A percentile compares a stretch with the other conserved stretches of the same genome.
These are phyloP conservation scores for Potamilus streckersoni DNA, from an alignment of 1,140 invertebrate species.

Conservation along the genomic window DNA sequence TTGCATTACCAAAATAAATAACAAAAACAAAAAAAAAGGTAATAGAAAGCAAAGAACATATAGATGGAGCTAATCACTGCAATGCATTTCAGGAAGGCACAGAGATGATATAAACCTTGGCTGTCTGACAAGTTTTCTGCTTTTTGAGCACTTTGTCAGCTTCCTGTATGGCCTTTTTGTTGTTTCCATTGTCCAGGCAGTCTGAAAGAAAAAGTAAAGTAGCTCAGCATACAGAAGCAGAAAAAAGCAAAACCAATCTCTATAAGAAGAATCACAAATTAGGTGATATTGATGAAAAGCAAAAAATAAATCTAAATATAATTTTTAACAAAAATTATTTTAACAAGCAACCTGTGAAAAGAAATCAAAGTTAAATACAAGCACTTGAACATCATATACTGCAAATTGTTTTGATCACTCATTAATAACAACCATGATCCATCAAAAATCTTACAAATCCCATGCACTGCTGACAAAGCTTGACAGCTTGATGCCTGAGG, in stretches of 20 bases:
- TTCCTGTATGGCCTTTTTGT: constrained; percentile 98
- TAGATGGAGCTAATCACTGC: not conserved
- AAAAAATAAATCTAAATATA: not conserved
- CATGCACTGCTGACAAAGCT: no score
- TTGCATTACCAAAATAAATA: not conserved
- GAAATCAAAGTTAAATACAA: not conserved
- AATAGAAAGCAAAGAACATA: not conserved
- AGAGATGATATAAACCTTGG: constrained; percentile 74
- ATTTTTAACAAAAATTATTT: not conserved
- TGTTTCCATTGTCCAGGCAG: constrained; percentile 94
- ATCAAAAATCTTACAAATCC: no score
- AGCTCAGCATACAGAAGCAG: not conserved
- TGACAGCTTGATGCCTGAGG: no score
- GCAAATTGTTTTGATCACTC: no score
- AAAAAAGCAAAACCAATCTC: not conserved
- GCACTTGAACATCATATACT: not conserved
- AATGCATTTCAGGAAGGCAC: constrained; percentile 20
- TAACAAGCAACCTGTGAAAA: not conserved
- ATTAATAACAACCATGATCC: no score
- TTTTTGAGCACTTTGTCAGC: constrained; percentile 96
- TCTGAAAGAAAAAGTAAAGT: constrained; percentile 75
- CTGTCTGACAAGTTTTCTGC: constrained; percentile 88
- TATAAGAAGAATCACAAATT: not conserved
- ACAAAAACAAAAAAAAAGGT: not conserved
- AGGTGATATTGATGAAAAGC: not conserved